Base-by-base conservation (phyloP, 2,797 vertebrate species). In the Sphenopsis melanotis region DNA sequence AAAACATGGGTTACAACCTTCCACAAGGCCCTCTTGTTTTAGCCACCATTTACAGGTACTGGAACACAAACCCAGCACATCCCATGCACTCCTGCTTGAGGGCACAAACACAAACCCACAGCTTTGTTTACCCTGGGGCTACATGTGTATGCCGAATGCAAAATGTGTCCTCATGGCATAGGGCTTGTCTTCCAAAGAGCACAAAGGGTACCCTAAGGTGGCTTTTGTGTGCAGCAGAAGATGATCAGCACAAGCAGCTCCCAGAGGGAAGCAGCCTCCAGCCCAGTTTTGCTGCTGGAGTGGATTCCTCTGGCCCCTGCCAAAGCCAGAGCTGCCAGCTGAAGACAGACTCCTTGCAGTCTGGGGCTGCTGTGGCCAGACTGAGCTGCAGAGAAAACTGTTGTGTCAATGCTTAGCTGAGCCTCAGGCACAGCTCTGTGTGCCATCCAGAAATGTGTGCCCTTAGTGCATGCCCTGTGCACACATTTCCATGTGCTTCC, bases 401-500 rank as follows among this genome's bases (percentile, higher is more conserved):
- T 27, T 78, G 50, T 1, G 0, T 39, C 60, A 76, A 26, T 81
- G 52, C 63, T 55, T 50, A 66, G 22, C 61, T 0, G 0, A 87
- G 66, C 36, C 39, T 14, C 65, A 37, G 0, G 1, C 53, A 21
- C 14, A 8, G 34, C 60, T 66, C 68, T 0, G 0, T 27, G 5
- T 5, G 49, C 37, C 0, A 0, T 15, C 32, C 47, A 52, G 56
- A 63, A 36, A 52, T 0, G 0, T 0, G 2, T 5, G 29, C 2
- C 0, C 53, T 71, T 3, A 12, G 20, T 1, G 4, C 34, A 1
- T 50, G 34, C 36, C 63, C 24, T 7, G 36, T 10, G 3, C 30
- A 4, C 24, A 2, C 53, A 2, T 32, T 60, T n/a, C 83, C 71
- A 0, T 3, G 29, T 4, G 17, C 64, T 71, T 64, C 72, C 11